phyloP scores from a whole-genome alignment of 2,113 vertebrate species.

The Grantiella picta region DNA sequence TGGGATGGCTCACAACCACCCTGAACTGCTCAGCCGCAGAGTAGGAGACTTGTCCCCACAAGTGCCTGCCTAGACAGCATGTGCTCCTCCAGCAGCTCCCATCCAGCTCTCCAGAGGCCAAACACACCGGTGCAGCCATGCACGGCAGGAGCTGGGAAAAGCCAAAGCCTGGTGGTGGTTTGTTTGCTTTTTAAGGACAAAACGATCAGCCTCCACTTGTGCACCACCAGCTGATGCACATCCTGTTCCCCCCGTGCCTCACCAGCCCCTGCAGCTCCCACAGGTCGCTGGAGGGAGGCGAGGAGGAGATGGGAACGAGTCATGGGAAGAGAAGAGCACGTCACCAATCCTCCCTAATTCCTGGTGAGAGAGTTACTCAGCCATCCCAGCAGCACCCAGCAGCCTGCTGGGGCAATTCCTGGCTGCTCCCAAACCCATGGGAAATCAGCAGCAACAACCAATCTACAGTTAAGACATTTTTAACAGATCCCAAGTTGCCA shows the following conservation, averaged over 20 bases:
- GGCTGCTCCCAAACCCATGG: accelerated
- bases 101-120: neutral
- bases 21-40: accelerated
- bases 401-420: neutral
- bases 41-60: neutral
- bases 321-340: accelerated
- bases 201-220: neutral
- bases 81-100: neutral
- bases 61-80: accelerated
- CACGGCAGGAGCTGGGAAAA: neutral
- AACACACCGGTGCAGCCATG: neutral
- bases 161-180: neutral
- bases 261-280: neutral
- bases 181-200: neutral
- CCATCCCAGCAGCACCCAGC: neutral
- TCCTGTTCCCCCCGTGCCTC: neutral
- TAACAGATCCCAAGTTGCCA: neutral
- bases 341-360: neutral
- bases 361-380: accelerated
- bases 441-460: neutral
- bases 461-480: accelerated
- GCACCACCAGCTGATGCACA: neutral
- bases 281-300: neutral
- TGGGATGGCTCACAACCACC: accelerated
- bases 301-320: neutral